Evolutionary conservation across 2,888 invertebrate species (phyloP), one percentile per base, ranked within the genome.

Genomic region (Habrosyne pyritoides): DNA sequence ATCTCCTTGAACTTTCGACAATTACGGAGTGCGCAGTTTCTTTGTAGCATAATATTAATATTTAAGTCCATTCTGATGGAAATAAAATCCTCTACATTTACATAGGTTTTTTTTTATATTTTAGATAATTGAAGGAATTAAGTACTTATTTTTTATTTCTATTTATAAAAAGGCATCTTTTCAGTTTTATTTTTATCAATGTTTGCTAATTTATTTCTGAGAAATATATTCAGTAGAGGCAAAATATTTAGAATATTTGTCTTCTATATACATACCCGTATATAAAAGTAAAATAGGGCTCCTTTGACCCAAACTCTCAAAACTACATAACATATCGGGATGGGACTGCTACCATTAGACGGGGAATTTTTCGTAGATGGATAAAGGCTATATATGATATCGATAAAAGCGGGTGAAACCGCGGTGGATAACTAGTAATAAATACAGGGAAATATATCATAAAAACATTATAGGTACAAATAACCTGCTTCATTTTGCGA

Each of bases 1-100:
- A 66, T 58, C 69, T 75, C 86, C 86, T 86, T 86, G 85, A 85
- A 85, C 85, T 85, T 86, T 86, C 60, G 60, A 69, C 60, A 79
- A 75, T 79, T 82, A 79, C 79, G 81, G 69, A 79, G 67, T 72
- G 58, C 61, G 67, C 71, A 63, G 69, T 69, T 71, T 63, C 71
- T 72, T 69, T 67, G 74, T 61, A 28, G 28, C 28, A 28, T 69
- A 64, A 63, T 69, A 72, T 73, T 75, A 69, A 67, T 73, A 68
- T 67, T 64, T 62, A 71, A 66, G 67, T 55, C 57, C 53, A 48
- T 48, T 50, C 30, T 28, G 22, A 50, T 50, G 12, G 50, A 12
- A 50, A 50, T 10, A 21, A 4, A 50, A 50, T 50, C 49, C 28
- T 50, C 22, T 30, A n/a, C n/a, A 14, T 14, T 42, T 18, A 42